Base-by-base conservation (phyloP, 64 coral and sea anemone genomes). In the Pocillopora verrucosa region DNA sequence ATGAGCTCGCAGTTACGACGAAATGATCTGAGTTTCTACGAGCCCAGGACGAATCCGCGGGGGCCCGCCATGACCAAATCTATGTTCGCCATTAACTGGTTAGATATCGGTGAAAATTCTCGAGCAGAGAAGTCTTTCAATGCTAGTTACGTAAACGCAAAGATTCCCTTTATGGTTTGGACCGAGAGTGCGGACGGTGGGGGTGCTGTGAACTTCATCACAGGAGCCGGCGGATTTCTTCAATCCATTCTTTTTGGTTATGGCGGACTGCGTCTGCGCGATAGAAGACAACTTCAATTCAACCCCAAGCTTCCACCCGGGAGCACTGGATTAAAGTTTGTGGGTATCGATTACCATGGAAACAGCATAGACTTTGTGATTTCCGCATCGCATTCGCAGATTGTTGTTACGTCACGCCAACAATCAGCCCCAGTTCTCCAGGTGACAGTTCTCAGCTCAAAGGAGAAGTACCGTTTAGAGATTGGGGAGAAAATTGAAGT, bases 51-150 rank as follows among this genome's bases (percentile, higher is more conserved):
- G 25, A 81, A 91, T 11, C 94, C 94, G 16, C n/a, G 65, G 58
- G 94, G 97, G 6, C 97, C 97, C 1, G 97, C 97, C 4, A 99
- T 99, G 97, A 95, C 97, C 10, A 99, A 99, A 78, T 88, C 97
- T 6, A 99, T 99, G 97, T 99, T 99, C 64, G 85, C 97, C 34
- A 80, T 99, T 73, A 90, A 90, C 59, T 99, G 97, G 97, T 61
- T 99, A 9, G 97, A 93, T 63, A 75, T 99, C 16, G 94, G 89
- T 16, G 78, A 99, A 61, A 38, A 30, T 15, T 36, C 16, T 9
- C 90, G 59, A 45, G 94, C 97, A 0, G 88, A 90, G 64, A 65
- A 0, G 2, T 95, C 93, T 11, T 99, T 99, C 60, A 90, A 75
- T 17, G 63, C 93, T 60, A 95, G 97, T 24, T 99, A 93, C 61